A percentile compares a stretch with the other conserved stretches of the same genome.
phyloP scores from a whole-genome alignment of 2,797 vertebrate species.

The Sebastes kiyomatsui region DNA sequence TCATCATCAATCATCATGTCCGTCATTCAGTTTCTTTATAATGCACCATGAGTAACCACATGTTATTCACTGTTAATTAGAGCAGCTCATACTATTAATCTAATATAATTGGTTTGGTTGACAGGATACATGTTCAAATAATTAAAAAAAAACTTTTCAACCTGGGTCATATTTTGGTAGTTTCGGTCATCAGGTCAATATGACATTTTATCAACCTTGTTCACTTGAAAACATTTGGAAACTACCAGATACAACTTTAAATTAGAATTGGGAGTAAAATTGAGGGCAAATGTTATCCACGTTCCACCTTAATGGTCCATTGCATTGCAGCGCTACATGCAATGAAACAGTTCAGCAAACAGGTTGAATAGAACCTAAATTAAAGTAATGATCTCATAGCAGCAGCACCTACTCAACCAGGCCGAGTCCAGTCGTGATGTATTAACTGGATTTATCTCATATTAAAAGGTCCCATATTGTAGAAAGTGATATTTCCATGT shows the following conservation, averaged over 20 bases:
- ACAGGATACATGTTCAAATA: not conserved
- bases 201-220: not conserved
- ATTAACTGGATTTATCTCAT: not conserved
- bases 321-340: not conserved
- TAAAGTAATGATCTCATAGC: not conserved
- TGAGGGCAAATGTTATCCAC: not conserved
- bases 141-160: not conserved
- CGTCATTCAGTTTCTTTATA: not conserved
- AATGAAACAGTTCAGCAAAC: not conserved
- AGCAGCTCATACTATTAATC: not conserved
- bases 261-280: not conserved
- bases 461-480: too few relatives aligned
- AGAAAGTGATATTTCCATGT: too few relatives aligned
- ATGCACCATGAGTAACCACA: not conserved
- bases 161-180: not conserved
- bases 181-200: not conserved
- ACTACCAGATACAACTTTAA: not conserved
- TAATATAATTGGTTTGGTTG: not conserved
- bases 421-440: not conserved
- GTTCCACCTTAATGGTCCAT: not conserved
- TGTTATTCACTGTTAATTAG: not conserved
- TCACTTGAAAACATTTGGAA: not conserved
- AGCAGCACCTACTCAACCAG: not conserved
- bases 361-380: not conserved
- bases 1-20: not conserved